Evolutionary conservation across 2,113 vertebrate genomes (phyloP), one percentile per base, ranked within the genome.

Genomic region (Chroicocephalus ridibundus): DNA sequence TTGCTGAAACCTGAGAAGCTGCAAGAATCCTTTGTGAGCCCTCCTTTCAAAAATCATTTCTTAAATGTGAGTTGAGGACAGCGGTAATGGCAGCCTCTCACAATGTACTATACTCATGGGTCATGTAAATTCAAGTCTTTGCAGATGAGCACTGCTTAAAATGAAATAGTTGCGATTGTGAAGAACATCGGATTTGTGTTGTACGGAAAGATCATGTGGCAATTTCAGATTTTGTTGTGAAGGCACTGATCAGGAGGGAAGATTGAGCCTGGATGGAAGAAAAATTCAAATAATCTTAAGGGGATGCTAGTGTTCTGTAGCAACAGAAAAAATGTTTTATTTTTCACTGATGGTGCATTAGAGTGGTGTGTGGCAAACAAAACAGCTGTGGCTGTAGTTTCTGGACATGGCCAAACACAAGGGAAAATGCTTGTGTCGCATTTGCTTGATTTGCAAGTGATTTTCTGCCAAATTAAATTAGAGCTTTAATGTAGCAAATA

Each of bases 91-190:
- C 83, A 72, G 52, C 65, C 49, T 86, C 44, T 62, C 38, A 3
- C 29, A 27, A 3, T 2, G 27, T 2, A 0, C 47, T 16, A 3
- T 9, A 3, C 13, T 74, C 29, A 11, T 0, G 3, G 44, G 15
- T 16, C 18, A 0, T 4, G 32, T 38, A 54, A 36, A 5, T 4
- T 8, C 10, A 54, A 31, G 26, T 4, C 90, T 66, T n/a, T 36
- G 32, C n/a, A 18, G 25, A 9, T 2, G 22, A 71, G 36, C 47
- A 2, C 82, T 36, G 90, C 51, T 34, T 2, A 2, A 66, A 76
- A 65, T 10, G 11, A 21, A 26, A 38, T 24, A 22, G 11, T 15
- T 7, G n/a, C 8, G 31, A 7, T 4, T 25, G 25, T 42, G 6
- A 82, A 27, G 54, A 82, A 38, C 38, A 3, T 20, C 27, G 65